These are phyloP conservation scores for Mya arenaria DNA, from an alignment of 1,140 invertebrate genomes.

Conservation along the genomic window DNA sequence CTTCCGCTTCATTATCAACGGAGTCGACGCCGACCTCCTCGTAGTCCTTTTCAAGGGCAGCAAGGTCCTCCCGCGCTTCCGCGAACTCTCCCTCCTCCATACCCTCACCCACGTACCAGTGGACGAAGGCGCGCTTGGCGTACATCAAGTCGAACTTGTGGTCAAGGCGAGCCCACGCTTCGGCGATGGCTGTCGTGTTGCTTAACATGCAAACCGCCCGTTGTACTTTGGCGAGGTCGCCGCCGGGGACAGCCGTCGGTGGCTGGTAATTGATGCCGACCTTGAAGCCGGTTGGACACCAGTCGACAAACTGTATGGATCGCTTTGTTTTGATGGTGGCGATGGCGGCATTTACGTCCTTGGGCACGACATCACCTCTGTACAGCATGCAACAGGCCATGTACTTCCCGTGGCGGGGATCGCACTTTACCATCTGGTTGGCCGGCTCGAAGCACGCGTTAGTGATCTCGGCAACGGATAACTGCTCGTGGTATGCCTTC, in stretches of 20 bases:
- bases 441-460: constrained; percentile 92
- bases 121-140: constrained; percentile 81
- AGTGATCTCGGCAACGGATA: constrained; percentile 83
- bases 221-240: constrained; percentile 87
- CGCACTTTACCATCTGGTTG: constrained; percentile 93
- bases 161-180: constrained; percentile 85
- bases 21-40: constrained; percentile 64
- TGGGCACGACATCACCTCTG: constrained; percentile 83
- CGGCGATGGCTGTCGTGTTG: constrained; percentile 90
- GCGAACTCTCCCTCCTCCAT: constrained; percentile 84
- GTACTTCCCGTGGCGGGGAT: constrained; percentile 89
- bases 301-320: constrained; percentile 78
- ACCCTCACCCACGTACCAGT: constrained; percentile 80
- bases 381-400: constrained; percentile 85
- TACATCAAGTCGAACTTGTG: constrained; percentile 86
- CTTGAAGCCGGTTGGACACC: constrained; percentile 71
- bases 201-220: constrained; percentile 84
- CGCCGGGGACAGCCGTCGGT: constrained; percentile 86
- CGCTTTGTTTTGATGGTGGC: constrained; percentile 85
- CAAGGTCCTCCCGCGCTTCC: constrained; percentile 92
- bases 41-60: constrained; percentile 82
- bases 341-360: constrained; percentile 91
- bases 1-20: constrained; percentile 48
- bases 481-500: constrained; percentile 80
- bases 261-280: constrained; percentile 85